These are phyloP conservation scores for Hestina assimilis DNA, from an alignment of 1,140 invertebrate genomes.

Conservation along the genomic window DNA sequence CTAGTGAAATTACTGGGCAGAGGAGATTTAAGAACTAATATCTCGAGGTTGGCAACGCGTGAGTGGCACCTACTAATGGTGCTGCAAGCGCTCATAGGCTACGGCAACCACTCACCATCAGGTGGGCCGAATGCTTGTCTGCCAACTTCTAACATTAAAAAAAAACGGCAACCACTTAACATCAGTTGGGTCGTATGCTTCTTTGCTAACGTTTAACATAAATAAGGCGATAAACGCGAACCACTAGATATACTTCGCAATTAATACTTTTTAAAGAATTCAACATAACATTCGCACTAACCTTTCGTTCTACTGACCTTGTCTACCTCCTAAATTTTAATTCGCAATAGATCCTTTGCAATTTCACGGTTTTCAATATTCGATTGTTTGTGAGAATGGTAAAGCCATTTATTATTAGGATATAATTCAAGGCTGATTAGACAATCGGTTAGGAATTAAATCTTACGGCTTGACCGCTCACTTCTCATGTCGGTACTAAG, in stretches of 20 bases:
- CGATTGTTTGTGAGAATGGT: background rate
- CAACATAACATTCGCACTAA: background rate
- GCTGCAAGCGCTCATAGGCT: no score
- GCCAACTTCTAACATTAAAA: no score
- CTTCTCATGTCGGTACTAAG: background rate
- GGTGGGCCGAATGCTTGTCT: no score
- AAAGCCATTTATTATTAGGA: constrained; percentile 7
- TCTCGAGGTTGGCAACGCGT: no score
- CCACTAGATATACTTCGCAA: background rate
- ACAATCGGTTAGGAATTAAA: constrained; percentile 6
- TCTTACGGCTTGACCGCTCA: constrained; percentile 1
- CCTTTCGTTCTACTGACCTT: background rate
- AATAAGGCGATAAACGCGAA: no score
- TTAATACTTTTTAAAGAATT: background rate
- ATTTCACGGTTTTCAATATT: constrained; percentile 7
- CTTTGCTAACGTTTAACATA: no score
- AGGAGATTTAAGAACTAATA: no score
- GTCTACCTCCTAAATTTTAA: background rate
- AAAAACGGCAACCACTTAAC: no score
- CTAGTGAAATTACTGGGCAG: no score
- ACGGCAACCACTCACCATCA: no score
- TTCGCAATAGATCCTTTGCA: background rate
- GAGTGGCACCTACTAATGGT: no score
- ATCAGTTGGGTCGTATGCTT: no score
- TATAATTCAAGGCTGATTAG: constrained; percentile 15